Base-by-base conservation (phyloP, 1,140 invertebrate species). In the Augochlora pura region DNA sequence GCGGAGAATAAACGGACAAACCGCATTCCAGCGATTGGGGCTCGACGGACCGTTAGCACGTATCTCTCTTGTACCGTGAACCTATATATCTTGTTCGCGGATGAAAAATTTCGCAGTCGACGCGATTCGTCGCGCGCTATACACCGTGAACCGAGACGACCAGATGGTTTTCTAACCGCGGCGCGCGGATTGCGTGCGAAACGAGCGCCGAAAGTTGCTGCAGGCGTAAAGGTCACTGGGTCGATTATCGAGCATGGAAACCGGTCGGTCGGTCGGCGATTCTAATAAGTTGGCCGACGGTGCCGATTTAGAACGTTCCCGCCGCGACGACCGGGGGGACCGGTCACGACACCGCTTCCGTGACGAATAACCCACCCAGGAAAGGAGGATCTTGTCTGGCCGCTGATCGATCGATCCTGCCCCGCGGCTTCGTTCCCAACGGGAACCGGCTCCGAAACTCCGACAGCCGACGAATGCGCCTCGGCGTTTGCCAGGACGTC, bases 211-310 rank as follows among this genome's bases (percentile, higher is more conserved):
- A 60, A 64, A 66, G 62, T 69, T 64, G 69, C 27, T 23, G 12
- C 14, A 32, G 46, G 23, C 75, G 66, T 76, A 80, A 80, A 83
- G 66, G 78, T 80, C 68, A 83, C 67, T 76, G 46, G 76, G 80
- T 78, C 80, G 76, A 81, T 81, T 65, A 70, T 81, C 67, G 79
- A 52, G 74, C 49, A 75, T 67, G 68, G 68, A 71, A 71, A 75
- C 77, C 77, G 70, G 63, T 65, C 71, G 18, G 32, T 18, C 54
- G 77, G 65, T 42, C 77, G 69, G 52, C 4, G 62, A 57, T 49
- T 79, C 77, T 49, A 60, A 79, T 74, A 74, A 66, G 59, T 77
- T 52, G 14, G 49, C 4, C 62, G 63, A 59, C 21, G 70, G 62
- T 65, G 59, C 32, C 18, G 69, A 78, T 72, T 64, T 73, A 14